A percentile compares a stretch with the other conserved stretches of the same genome.
Evolutionary conservation across 2,797 vertebrate genomes (phyloP).

Genomic region (Florisuga fusca): DNA sequence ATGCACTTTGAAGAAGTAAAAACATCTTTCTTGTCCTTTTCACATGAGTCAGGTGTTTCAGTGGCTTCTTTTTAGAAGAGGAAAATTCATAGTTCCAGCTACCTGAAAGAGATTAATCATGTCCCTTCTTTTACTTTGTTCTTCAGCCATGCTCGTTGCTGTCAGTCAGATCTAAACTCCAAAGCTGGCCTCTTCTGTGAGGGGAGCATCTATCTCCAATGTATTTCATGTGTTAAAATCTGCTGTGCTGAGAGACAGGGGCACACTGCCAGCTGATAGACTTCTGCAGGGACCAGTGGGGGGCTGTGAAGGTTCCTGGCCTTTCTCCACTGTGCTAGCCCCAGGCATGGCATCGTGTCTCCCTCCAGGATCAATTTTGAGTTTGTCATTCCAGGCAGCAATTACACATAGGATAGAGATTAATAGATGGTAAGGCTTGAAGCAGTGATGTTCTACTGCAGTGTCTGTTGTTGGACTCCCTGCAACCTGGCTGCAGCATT

Average conservation of each 20-base stretch:
- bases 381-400: neutral
- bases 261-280: neutral
- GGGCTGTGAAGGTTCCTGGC: neutral
- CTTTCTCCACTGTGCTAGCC: neutral
- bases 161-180: neutral
- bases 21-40: neutral
- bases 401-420: fast-evolving
- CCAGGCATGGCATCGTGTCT: neutral
- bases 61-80: neutral
- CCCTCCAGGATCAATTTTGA: neutral
- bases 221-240: neutral
- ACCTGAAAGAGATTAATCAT: fast-evolving
- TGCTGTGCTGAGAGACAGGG: neutral
- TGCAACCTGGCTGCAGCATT: neutral
- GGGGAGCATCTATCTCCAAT: fast-evolving
- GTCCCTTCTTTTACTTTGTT: neutral
- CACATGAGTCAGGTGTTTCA: neutral
- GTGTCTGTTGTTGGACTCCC: neutral
- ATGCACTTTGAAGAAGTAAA: neutral
- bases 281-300: neutral
- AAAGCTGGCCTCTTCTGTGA: fast-evolving
- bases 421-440: neutral
- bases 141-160: neutral
- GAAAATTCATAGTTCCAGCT: neutral
- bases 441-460: neutral